Base-by-base conservation (phyloP, 2,888 invertebrate genomes). In the Ophioninae sp. region DNA sequence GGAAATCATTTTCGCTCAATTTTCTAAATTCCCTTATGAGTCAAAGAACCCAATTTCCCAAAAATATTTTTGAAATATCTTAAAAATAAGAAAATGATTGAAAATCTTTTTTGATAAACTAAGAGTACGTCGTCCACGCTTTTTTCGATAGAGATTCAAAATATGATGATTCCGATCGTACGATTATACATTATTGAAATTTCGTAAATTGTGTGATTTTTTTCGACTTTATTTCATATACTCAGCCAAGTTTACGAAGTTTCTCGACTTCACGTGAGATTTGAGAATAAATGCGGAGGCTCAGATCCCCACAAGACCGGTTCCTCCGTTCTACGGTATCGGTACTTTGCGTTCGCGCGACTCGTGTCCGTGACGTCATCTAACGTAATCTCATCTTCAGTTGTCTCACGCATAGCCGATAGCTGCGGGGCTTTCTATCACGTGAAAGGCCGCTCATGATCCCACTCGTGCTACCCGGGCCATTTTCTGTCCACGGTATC, bases 201-300 rank as follows among this genome's bases (percentile, higher is more conserved):
- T 10, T 87, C 72, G 88, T 62, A 13, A 3, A 20, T 41, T 65
- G n/a, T 39, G n/a, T 10, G 17, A 50, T 50, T 17, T 68, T 68
- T 50, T 10, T 23, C 23, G 17, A 50, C 50, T 17, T 10, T 17
- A 10, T 50, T 13, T 57, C 21, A 2, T 57, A 56, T 13, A 2
- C 21, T n/a, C 8, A 8, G 7, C 37, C n/a, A 44, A 50, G 44
- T 44, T 41, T 3, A 41, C 50, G 21, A 44, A 21, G 50, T 21
- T 68, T 50, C n/a, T 56, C 69, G 70, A 41, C 10, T 70, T 23
- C 20, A 37, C 56, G 59, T 7, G 39, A 37, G 20, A 7, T 72
- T 59, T 20, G 72, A 61, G 61, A 72, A 61, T 61, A 61, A 61
- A 7, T 7, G 44, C 23, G 5, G 5, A 41, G 23, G 21, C n/a